Base-by-base conservation (phyloP, 2,797 vertebrate species). In the Ctenopoma multispine region DNA sequence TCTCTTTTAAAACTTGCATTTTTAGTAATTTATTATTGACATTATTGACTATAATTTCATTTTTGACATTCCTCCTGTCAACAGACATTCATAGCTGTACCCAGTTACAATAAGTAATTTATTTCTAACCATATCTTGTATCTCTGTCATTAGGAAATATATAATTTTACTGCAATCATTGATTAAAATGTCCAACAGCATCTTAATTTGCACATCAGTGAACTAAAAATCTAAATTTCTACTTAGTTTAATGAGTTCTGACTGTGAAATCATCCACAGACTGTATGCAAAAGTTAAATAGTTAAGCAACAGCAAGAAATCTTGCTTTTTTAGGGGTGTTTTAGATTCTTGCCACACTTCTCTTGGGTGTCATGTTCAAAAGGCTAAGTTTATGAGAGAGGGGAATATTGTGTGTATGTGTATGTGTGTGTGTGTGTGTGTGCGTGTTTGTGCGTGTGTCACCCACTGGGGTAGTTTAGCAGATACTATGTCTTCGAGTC, bases 401-500 rank as follows among this genome's bases (percentile, higher is more conserved):
- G 82, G 77, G 74, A 67, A 79, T 84, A 75, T 84, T 76, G 54
- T 70, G 70, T 62, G 56, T 49, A 70, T 75, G 73, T 70, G 51
- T 77, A 71, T 58, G 29, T 7, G 29, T 34, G 8, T 34, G 7
- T 34, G 31, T 31, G 29, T 7, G 29, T 31, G 29, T 31, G 29
- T 31, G 29, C 7, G 29, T 7, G 29, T n/a, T n/a, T n/a, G n/a
- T n/a, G n/a, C n/a, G n/a, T n/a, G n/a, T 34, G 65, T 75, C 50
- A 75, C 84, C 81, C 89, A 79, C 76, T 77, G 82, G 79, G 77
- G 73, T 73, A 69, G 75, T 86, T 90, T 75, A 75, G 58, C 70
- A 80, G 82, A 84, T 79, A 72, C 77, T 84, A 77, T 69, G 80
- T 87, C 82, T 87, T 69, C 60, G 20, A 83, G 81, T 79, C 86